Percentiles rank a stretch among this genome's conserved stretches.
Conservation (phyloP, 2,888 invertebrate genomes). For the Calameuta idolon region DNA sequence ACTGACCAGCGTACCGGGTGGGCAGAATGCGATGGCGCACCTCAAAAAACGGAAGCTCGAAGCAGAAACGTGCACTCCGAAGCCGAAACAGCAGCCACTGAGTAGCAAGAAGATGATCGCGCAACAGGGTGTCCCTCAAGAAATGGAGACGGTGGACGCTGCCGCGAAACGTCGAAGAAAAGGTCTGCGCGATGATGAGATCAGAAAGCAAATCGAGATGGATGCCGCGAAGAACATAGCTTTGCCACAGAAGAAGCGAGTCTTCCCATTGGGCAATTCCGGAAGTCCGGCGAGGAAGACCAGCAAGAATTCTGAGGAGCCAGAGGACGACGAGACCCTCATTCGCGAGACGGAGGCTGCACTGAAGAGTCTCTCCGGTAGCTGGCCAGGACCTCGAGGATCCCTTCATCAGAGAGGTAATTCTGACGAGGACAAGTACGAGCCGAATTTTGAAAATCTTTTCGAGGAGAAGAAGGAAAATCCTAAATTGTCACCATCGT, state of each 20-base stretch:
- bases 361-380: conserved; percentile 86
- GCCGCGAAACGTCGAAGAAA: conserved; percentile 68
- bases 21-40: conserved; percentile 73
- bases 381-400: conserved; percentile 81
- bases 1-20: conserved; percentile 70
- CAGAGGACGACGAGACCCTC: conserved; percentile 83
- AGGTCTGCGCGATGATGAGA: conserved; percentile 63
- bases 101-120: conserved; percentile 25
- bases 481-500: conserved; percentile 75
- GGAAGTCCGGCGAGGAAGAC: conserved; percentile 67
- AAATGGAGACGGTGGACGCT: conserved; percentile 69
- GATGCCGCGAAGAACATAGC: conserved; percentile 63
- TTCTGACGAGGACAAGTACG: conserved; percentile 75
- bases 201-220: conserved; percentile 54
- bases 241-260: conserved; percentile 74
- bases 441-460: conserved; percentile 85
- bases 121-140: conserved; percentile 61
- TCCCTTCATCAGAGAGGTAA: conserved; percentile 73
- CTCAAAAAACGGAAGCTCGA: conserved; percentile 80
- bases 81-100: conserved; percentile 52
- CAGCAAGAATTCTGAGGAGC: conserved; percentile 62
- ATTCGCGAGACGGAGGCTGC: conserved; percentile 91
- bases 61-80: conserved; percentile 65
- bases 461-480: conserved; percentile 85
- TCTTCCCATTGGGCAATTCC: conserved; percentile 65